These are phyloP conservation scores for Casuarius casuarius DNA, from an alignment of 2,113 vertebrate species.

Conservation along the genomic window DNA sequence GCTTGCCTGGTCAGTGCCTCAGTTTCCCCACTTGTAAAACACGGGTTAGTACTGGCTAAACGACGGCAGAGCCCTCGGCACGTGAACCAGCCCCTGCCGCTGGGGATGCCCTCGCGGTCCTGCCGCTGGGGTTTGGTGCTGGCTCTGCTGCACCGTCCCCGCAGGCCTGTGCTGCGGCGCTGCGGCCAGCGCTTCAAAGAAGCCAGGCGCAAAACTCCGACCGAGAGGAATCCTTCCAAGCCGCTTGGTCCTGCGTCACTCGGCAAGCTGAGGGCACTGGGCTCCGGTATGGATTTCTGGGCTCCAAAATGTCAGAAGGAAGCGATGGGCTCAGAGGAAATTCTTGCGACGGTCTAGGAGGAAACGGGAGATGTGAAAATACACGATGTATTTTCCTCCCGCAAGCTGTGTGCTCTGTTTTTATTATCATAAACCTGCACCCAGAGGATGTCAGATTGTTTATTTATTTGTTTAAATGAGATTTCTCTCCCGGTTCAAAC, in stretches of 20 bases:
- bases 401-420: slow-evolving; percentile 66
- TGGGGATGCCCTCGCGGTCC: background rate
- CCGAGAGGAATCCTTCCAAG: slow-evolving; percentile 39
- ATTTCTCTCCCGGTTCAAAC: slow-evolving; percentile 41
- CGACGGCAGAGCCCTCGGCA: fast-evolving
- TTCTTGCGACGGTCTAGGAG: slow-evolving; percentile 70
- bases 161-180: background rate
- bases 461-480: slow-evolving; percentile 75
- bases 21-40: background rate
- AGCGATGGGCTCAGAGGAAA: slow-evolving; percentile 74
- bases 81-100: background rate
- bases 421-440: slow-evolving; percentile 74
- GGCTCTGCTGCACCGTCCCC: background rate
- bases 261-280: background rate
- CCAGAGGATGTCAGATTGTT: slow-evolving; percentile 73
- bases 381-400: slow-evolving; percentile 75
- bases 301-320: slow-evolving; percentile 70
- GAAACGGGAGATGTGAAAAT: slow-evolving; percentile 75
- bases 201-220: background rate
- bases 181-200: background rate
- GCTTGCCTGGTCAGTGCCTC: background rate
- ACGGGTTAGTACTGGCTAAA: fast-evolving
- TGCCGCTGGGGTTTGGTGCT: background rate
- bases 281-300: slow-evolving; percentile 25
- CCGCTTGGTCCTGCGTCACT: slow-evolving; percentile 6